phyloP scores from a whole-genome alignment of 2,888 invertebrate species.

The Bembecia ichneumoniformis region DNA sequence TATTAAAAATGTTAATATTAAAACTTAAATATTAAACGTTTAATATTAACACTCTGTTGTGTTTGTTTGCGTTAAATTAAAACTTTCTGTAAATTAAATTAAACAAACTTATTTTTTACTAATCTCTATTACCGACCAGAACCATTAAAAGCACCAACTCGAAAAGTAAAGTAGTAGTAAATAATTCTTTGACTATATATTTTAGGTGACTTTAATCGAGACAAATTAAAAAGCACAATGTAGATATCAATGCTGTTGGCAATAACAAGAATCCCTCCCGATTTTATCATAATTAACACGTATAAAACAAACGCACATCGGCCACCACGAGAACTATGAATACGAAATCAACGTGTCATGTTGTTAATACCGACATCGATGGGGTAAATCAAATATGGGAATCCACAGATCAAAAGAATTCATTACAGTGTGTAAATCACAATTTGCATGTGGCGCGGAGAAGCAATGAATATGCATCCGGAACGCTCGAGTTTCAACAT shows the following conservation, averaged over 20 bases:
- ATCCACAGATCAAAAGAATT: conserved; percentile 73
- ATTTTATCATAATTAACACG: conserved; percentile 24
- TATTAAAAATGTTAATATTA: too few relatives aligned
- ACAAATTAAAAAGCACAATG: too few relatives aligned
- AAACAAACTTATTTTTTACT: too few relatives aligned
- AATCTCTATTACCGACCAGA: too few relatives aligned
- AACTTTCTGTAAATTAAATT: too few relatives aligned
- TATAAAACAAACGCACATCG: conserved; percentile 37
- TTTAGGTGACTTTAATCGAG: too few relatives aligned
- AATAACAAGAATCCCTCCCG: not conserved
- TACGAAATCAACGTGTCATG: conserved; percentile 62
- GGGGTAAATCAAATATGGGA: conserved; percentile 72
- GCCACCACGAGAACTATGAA: conserved; percentile 55
- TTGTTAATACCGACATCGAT: conserved; percentile 60
- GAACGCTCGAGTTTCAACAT: conserved; percentile 55
- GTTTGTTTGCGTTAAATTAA: too few relatives aligned
- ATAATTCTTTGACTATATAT: too few relatives aligned
- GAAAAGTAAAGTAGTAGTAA: too few relatives aligned
- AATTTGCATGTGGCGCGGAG: conserved; percentile 68
- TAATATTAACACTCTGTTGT: too few relatives aligned
- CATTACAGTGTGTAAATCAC: conserved; percentile 72
- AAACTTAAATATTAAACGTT: too few relatives aligned
- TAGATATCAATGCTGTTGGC: not conserved
- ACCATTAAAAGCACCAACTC: too few relatives aligned
- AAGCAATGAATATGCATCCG: conserved; percentile 68